Percentiles rank a stretch among this genome's conserved stretches.
These are phyloP conservation scores for Tetranychus cinnabarinus DNA, from an alignment of 1,140 invertebrate species.

Conservation along the genomic window DNA sequence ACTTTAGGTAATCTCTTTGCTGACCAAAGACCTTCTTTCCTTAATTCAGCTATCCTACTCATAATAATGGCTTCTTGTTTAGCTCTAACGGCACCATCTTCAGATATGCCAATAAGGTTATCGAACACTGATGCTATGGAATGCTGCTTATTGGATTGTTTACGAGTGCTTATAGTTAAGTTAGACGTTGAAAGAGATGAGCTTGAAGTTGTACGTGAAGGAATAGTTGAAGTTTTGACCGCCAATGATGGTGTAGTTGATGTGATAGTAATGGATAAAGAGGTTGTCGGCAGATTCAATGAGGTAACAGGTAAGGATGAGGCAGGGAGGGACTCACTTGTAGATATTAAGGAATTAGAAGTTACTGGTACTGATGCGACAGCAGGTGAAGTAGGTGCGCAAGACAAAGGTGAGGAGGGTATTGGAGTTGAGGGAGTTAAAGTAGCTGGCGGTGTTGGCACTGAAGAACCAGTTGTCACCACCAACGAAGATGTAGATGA, in stretches of 20 bases:
- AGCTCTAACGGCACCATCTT: conserved; percentile 59
- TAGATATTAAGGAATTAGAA: neutral
- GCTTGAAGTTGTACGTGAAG: neutral
- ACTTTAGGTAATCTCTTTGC: conserved; percentile 73
- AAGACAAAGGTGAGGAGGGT: too few species aligned
- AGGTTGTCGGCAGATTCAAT: neutral
- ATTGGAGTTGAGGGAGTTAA: neutral
- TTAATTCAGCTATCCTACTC: conserved; percentile 55
- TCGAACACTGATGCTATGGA: conserved; percentile 28
- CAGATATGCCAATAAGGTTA: conserved; percentile 28
- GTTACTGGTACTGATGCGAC: neutral
- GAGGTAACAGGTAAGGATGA: neutral
- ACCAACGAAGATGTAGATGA: neutral
- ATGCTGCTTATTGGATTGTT: conserved; percentile 14
- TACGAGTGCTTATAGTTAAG: neutral
- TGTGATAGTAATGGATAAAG: neutral
- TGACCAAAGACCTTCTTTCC: conserved; percentile 66
- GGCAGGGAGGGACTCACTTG: neutral
- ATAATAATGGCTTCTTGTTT: conserved; percentile 85
- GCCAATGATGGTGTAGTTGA: neutral
- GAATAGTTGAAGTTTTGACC: neutral
- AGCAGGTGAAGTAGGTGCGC: neutral
- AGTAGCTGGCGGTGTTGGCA: neutral
- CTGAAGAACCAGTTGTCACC: neutral
- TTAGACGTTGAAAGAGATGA: neutral